Evolutionary conservation across 2,113 vertebrate species (phyloP).

Genomic region (Petaurus breviceps): DNA sequence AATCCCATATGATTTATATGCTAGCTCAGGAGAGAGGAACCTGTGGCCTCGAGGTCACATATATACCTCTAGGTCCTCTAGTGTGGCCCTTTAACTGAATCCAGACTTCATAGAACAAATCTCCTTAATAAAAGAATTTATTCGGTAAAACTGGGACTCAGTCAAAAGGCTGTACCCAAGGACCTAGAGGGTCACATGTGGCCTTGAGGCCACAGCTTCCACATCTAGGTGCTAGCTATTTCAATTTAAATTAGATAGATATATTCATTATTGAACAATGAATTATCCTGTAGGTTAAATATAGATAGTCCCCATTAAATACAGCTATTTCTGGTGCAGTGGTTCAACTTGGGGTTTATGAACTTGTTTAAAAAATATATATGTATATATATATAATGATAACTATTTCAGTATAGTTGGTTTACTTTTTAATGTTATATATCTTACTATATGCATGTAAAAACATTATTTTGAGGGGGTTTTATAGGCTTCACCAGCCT

Average conservation of each 20-base stretch:
- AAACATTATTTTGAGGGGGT: background rate
- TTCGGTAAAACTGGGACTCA: too few relatives aligned
- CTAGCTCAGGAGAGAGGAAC: too few relatives aligned
- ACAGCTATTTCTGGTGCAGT: background rate
- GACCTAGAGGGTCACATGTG: too few relatives aligned
- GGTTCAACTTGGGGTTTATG: background rate
- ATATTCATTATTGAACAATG: background rate
- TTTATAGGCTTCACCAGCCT: background rate
- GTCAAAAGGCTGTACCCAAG: too few relatives aligned
- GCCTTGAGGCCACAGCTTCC: too few relatives aligned
- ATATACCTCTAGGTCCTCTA: too few relatives aligned
- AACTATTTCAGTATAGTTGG: background rate
- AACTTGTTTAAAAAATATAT: background rate
- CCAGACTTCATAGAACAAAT: too few relatives aligned
- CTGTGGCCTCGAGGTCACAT: too few relatives aligned
- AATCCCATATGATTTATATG: background rate
- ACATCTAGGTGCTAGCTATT: background rate
- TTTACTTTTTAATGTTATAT: background rate
- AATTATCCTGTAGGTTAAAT: background rate
- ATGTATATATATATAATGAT: background rate
- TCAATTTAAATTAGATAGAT: background rate
- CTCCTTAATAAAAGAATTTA: too few relatives aligned
- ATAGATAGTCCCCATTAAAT: background rate
- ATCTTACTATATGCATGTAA: background rate
- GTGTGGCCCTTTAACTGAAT: too few relatives aligned